Percentiles rank a stretch among this genome's conserved stretches.
These are phyloP conservation scores for Adelphocoris suturalis DNA, from an alignment of 2,888 invertebrate genomes.

Conservation along the genomic window DNA sequence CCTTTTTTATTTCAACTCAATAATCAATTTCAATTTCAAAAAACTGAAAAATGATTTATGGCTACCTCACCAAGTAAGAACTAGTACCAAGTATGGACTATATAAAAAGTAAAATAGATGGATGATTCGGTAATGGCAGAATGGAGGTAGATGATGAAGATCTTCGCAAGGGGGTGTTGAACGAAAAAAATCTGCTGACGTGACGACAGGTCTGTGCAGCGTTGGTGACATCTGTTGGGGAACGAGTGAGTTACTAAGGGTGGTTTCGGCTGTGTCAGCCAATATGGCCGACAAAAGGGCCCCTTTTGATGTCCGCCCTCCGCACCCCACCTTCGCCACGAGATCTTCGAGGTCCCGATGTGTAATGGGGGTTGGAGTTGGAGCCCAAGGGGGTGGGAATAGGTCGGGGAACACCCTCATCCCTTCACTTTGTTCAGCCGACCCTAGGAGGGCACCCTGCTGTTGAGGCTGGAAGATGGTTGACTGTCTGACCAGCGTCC, in stretches of 20 bases:
- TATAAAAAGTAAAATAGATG: no score
- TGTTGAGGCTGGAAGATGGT: not conserved
- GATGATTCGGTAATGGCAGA: no score
- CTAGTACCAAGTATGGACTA: no score
- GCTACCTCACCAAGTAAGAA: no score
- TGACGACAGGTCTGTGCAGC: not conserved
- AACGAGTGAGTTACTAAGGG: constrained; percentile 2
- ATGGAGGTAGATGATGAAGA: no score
- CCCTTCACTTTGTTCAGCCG: not conserved
- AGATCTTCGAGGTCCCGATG: not conserved
- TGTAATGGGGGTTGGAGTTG: constrained; percentile 15
- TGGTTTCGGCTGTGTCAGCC: constrained; percentile 22
- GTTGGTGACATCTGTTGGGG: constrained; percentile 12
- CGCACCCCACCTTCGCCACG: not conserved
- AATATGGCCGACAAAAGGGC: constrained; percentile 21
- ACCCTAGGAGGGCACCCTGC: not conserved
- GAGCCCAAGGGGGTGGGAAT: not conserved
- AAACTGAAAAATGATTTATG: no score
- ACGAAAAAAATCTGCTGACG: not conserved
- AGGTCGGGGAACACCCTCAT: not conserved
- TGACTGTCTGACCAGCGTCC: not conserved
- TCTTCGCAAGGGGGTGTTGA: no score
- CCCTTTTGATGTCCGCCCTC: constrained; percentile 23
- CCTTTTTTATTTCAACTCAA: no score
- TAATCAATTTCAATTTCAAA: no score